These are phyloP conservation scores for Borostomias antarcticus DNA, from an alignment of 2,797 vertebrate genomes.

Conservation along the genomic window DNA sequence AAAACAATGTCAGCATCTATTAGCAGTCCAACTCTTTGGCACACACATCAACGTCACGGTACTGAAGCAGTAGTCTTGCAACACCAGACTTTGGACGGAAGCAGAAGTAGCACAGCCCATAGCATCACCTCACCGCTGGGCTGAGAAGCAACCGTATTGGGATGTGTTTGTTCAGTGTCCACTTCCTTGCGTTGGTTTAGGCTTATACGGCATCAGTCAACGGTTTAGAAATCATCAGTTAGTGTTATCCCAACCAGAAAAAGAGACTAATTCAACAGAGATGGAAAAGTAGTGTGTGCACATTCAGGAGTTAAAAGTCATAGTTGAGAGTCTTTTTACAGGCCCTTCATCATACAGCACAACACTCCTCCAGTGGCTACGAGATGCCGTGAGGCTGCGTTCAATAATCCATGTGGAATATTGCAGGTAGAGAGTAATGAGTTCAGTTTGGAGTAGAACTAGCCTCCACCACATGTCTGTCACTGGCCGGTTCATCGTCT, in stretches of 20 bases:
- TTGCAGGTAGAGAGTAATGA: not conserved
- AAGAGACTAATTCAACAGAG: not conserved
- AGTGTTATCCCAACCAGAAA: slow-evolving; percentile 1
- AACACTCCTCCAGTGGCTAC: not conserved
- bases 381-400: no score
- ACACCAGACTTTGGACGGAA: not conserved
- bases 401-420: not conserved
- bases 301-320: slow-evolving; percentile 17
- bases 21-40: slow-evolving; percentile 27
- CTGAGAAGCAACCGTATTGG: not conserved
- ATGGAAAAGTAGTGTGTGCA: slow-evolving; percentile 7
- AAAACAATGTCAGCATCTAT: slow-evolving; percentile 3
- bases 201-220: not conserved
- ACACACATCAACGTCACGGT: not conserved
- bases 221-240: not conserved
- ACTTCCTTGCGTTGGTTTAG: slow-evolving; percentile 3
- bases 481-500: not conserved
- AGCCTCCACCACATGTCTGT: not conserved
- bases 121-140: not conserved
- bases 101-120: not conserved
- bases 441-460: not conserved
- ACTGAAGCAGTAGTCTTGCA: no score
- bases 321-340: not conserved
- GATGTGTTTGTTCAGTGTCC: not conserved
- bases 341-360: not conserved